Evolutionary conservation across 2,888 invertebrate species (phyloP).

Genomic region (Zaprionus bogoriensis): DNA sequence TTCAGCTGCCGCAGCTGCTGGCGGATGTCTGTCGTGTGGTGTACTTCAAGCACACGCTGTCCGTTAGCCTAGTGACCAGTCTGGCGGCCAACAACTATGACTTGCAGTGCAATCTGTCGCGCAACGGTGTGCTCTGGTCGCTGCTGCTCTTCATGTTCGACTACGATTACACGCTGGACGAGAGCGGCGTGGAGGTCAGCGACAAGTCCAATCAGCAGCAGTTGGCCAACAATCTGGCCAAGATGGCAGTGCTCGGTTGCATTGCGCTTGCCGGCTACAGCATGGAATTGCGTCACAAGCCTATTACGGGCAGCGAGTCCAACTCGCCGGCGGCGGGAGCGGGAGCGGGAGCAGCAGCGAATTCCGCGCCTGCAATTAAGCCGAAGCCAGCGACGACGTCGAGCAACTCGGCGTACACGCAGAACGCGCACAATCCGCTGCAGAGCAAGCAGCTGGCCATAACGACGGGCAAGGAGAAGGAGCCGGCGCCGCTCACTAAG

Average conservation of each 20-base stretch:
- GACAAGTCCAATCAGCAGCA: conserved; percentile 95
- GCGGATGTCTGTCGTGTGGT: conserved; percentile 93
- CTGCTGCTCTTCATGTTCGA: conserved; percentile 94
- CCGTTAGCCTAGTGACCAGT: conserved; percentile 94
- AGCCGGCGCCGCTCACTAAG: conserved; percentile 51
- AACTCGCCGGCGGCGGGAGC: conserved; percentile 39
- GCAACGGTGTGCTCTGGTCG: conserved; percentile 95
- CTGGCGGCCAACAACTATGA: conserved; percentile 91
- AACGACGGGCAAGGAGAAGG: conserved; percentile 53
- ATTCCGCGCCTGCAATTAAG: conserved; percentile 44
- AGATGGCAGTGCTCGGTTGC: conserved; percentile 92
- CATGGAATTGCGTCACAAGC: conserved; percentile 68
- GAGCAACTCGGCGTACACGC: conserved; percentile 78
- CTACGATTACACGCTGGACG: conserved; percentile 98
- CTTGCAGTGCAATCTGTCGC: conserved; percentile 92
- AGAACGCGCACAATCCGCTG: conserved; percentile 82
- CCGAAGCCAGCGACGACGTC: conserved; percentile 35
- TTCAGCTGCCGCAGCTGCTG: conserved; percentile 93
- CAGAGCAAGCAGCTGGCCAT: conserved; percentile 81
- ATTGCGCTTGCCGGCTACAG: conserved; percentile 90
- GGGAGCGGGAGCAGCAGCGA: conserved; percentile 22
- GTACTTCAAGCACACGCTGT: conserved; percentile 94
- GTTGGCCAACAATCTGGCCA: conserved; percentile 95
- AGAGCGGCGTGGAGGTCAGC: conserved; percentile 94
- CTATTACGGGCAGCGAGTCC: conserved; percentile 56